Percentiles rank a stretch among this genome's conserved stretches.
Evolutionary conservation across 2,888 invertebrate genomes (phyloP).

Genomic region (Troides aeacus): DNA sequence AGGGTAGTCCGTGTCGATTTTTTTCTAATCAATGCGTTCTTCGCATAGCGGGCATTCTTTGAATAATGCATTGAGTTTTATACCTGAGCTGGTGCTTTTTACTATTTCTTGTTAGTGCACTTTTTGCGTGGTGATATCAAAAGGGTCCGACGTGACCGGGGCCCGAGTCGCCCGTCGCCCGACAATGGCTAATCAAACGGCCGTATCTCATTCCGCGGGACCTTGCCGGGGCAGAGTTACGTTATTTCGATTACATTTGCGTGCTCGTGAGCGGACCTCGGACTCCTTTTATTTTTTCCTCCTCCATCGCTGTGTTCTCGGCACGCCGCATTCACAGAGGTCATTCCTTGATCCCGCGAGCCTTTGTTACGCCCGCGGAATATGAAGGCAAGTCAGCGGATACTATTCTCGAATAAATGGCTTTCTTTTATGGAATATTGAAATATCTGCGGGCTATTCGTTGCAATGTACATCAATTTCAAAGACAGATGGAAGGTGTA

Average conservation of each 20-base stretch:
- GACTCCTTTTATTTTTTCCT: slow-evolving; percentile 44
- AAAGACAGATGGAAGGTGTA: slow-evolving; percentile 67
- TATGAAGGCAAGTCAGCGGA: slow-evolving; percentile 66
- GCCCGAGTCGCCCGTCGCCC: slow-evolving; percentile 56
- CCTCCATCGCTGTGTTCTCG: slow-evolving; percentile 42
- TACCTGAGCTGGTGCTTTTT: slow-evolving; percentile 29
- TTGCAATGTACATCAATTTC: slow-evolving; percentile 63
- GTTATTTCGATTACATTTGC: slow-evolving; percentile 80
- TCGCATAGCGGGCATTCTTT: slow-evolving; percentile 9
- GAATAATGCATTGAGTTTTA: slow-evolving; percentile 30
- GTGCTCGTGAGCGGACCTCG: slow-evolving; percentile 66
- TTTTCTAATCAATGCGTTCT: slow-evolving; percentile 17
- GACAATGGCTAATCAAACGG: slow-evolving; percentile 77
- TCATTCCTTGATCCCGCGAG: slow-evolving; percentile 62
- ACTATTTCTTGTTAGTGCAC: slow-evolving; percentile 29
- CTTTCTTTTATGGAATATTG: slow-evolving; percentile 73
- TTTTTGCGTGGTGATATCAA: slow-evolving; percentile 38
- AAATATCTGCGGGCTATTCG: slow-evolving; percentile 70
- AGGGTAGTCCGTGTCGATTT: background rate
- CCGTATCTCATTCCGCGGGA: slow-evolving; percentile 73
- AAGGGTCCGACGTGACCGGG: slow-evolving; percentile 40
- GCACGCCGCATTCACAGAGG: slow-evolving; percentile 55
- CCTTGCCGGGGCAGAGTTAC: slow-evolving; percentile 52
- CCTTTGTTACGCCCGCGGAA: slow-evolving; percentile 73
- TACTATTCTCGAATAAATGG: slow-evolving; percentile 60